Evolutionary conservation across 2,797 vertebrate genomes (phyloP).

Genomic region (Xyrichtys novacula): DNA sequence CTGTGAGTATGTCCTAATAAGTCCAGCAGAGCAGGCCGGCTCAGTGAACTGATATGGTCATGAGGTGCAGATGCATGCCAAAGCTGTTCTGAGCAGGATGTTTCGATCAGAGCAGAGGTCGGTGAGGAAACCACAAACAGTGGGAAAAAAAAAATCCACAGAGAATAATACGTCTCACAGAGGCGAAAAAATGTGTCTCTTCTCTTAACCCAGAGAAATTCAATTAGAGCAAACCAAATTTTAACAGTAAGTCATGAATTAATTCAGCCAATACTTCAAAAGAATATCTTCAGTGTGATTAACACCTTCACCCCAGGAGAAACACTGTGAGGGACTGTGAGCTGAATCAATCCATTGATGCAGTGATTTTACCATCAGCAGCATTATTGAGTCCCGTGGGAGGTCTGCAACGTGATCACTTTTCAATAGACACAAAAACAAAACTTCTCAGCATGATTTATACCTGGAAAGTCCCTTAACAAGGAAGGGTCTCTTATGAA

Average conservation of each 20-base stretch:
- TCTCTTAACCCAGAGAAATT: not conserved
- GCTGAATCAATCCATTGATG: not conserved
- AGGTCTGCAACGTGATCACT: not conserved
- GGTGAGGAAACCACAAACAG: slow-evolving; percentile 18
- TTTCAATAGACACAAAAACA: not conserved
- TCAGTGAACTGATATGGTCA: slow-evolving; percentile 67
- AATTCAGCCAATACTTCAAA: too few relatives aligned
- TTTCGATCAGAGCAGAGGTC: slow-evolving; percentile 50
- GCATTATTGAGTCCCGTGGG: not conserved
- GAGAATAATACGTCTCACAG: slow-evolving; percentile 9
- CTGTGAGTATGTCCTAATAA: slow-evolving; percentile 76
- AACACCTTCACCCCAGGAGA: slow-evolving; percentile 4
- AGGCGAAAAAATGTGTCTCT: slow-evolving; percentile 21
- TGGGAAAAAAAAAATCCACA: not conserved
- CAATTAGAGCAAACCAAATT: slow-evolving; percentile 31
- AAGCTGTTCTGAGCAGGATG: slow-evolving; percentile 37
- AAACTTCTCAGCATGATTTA: too few relatives aligned
- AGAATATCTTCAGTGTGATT: slow-evolving; percentile 32
- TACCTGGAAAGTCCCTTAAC: too few relatives aligned
- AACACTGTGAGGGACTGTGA: not conserved
- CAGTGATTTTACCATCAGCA: not conserved
- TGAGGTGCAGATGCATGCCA: slow-evolving; percentile 61
- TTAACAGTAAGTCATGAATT: not conserved
- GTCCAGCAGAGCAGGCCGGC: slow-evolving; percentile 53
- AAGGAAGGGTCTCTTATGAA: too few relatives aligned